Evolutionary conservation across 2,888 invertebrate species (phyloP).

Genomic region (Orthosia cruda): DNA sequence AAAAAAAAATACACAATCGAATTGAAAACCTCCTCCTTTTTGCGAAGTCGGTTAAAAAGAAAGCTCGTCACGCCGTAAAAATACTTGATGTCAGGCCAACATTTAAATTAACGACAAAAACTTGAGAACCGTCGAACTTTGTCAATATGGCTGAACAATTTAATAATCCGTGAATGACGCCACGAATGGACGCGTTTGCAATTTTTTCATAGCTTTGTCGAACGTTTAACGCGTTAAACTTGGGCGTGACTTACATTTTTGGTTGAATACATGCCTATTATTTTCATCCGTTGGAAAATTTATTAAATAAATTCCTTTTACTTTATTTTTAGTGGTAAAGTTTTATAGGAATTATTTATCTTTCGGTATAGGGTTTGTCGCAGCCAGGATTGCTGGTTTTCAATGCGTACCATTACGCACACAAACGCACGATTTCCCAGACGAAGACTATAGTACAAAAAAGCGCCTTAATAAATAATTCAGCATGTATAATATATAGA

Average conservation of each 20-base stretch:
- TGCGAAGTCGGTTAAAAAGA: too few species aligned
- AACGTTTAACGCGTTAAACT: slow-evolving; percentile 73
- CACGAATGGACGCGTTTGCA: slow-evolving; percentile 72
- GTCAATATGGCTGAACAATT: slow-evolving; percentile 74
- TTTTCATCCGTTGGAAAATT: slow-evolving; percentile 43
- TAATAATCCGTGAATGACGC: slow-evolving; percentile 84
- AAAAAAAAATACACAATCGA: too few species aligned
- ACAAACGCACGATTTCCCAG: neutral
- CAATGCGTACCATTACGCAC: too few species aligned
- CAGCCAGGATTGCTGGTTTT: too few species aligned
- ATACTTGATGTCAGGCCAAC: slow-evolving; percentile 79
- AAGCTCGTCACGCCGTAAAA: slow-evolving; percentile 66
- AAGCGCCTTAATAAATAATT: neutral
- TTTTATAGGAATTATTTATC: slow-evolving; percentile 5
- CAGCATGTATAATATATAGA: slow-evolving; percentile 28
- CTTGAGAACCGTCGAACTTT: slow-evolving; percentile 80
- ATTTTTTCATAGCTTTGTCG: slow-evolving; percentile 80
- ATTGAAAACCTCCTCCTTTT: too few species aligned
- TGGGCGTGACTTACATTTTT: slow-evolving; percentile 74
- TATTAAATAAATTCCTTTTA: slow-evolving; percentile 60
- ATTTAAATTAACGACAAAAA: slow-evolving; percentile 84
- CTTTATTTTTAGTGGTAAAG: slow-evolving; percentile 31
- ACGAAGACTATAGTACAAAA: neutral
- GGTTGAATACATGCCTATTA: slow-evolving; percentile 60
- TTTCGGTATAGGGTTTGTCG: neutral